Evolutionary conservation across 2,888 invertebrate species (phyloP).

Genomic region (Bombylius major): DNA sequence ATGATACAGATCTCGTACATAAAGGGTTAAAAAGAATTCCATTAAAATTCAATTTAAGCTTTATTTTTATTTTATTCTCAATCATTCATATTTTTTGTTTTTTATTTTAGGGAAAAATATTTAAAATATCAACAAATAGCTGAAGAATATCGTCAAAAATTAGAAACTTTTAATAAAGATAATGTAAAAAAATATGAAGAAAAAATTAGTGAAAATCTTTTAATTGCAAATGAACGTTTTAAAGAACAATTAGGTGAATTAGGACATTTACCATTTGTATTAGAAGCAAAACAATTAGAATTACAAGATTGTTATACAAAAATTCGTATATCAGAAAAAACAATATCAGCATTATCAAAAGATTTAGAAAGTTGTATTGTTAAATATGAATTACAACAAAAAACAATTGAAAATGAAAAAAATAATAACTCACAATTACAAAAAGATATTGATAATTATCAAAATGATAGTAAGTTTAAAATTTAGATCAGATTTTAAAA

Average conservation of each 20-base stretch:
- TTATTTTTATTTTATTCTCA: no score
- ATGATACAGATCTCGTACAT: no score
- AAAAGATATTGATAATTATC: slow-evolving; percentile 5
- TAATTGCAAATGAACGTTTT: slow-evolving; percentile 9
- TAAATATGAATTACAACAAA: slow-evolving; percentile 13
- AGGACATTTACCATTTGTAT: slow-evolving; percentile 10
- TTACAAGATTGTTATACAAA: slow-evolving; percentile 10
- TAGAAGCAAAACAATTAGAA: slow-evolving; percentile 12
- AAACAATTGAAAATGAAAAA: slow-evolving; percentile 8
- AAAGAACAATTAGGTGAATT: slow-evolving; percentile 13
- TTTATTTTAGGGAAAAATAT: slow-evolving; percentile 10
- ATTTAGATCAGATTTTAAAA: not conserved
- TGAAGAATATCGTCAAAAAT: slow-evolving; percentile 11
- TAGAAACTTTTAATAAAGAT: slow-evolving; percentile 4
- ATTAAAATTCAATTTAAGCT: no score
- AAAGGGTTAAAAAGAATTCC: no score
- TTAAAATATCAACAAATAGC: slow-evolving; percentile 11
- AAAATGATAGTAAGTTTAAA: slow-evolving; percentile 6
- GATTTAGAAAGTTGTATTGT: slow-evolving; percentile 14
- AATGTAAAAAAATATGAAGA: not conserved
- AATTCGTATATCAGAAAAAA: slow-evolving; percentile 12
- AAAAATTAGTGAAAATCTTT: slow-evolving; percentile 4
- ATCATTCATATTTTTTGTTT: no score
- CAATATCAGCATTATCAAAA: slow-evolving; percentile 9
- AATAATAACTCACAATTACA: slow-evolving; percentile 3